Base-by-base conservation (phyloP, 2,888 invertebrate species). In the Lingula anatina region DNA sequence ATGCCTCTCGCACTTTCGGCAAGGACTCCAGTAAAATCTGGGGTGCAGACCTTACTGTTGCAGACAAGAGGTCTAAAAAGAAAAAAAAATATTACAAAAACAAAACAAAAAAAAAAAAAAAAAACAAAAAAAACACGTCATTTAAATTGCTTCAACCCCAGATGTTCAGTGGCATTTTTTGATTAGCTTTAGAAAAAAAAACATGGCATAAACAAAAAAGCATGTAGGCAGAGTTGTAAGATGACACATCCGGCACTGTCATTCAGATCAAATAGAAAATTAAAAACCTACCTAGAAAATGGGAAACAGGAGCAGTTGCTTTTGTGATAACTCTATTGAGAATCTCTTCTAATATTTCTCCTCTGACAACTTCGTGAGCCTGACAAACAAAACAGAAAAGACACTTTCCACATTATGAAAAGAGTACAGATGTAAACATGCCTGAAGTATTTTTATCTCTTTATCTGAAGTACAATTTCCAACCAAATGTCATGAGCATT, bases 261-360 rank as follows among this genome's bases (percentile, higher is more conserved):
- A n/a, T n/a, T n/a, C n/a, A n/a, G n/a, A n/a, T n/a, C n/a, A n/a
- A n/a, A n/a, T n/a, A n/a, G n/a, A n/a, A n/a, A n/a, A n/a, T n/a
- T n/a, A n/a, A 12, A 44, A 18, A 38, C 61, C 51, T 57, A 75
- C 76, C 71, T 43, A 76, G 57, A 51, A 66, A 76, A 57, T 76
- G 73, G 12, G 61, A 56, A 7, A 73, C 71, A 15, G 75, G 73
- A 26, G 65, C 54, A 26, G 71, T 70, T 24, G 72, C 66, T 53
- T 74, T 71, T 21, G 70, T 73, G 21, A 75, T 61, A 21, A 77
- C 65, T 44, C 68, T 57, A 56, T 71, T 75, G 40, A 77, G 65
- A 46, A 76, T 70, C 58, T 75, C 72, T 23, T 76, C 73, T 39
- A 76, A 48, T 36, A 77, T 73, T 44, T 74, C 72, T 25, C 55